Percentiles rank a stretch among this genome's conserved stretches.
Evolutionary conservation across 2,113 vertebrate species (phyloP).

Genomic region (Trematomus loennbergii): DNA sequence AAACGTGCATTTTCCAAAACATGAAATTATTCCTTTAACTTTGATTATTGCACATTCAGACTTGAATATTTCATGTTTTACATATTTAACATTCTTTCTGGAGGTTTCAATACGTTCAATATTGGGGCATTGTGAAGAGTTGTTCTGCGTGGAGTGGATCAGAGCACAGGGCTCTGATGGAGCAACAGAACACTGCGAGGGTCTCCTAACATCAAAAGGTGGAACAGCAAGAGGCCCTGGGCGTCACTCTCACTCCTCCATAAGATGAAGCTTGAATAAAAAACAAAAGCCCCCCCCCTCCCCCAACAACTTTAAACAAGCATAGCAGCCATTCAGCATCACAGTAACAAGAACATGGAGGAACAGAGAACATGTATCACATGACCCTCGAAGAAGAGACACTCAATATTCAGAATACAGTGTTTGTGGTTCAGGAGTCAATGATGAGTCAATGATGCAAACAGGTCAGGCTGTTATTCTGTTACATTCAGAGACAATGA

Average conservation of each 20-base stretch:
- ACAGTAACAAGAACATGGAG: neutral
- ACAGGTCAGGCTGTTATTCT: conserved; percentile 25
- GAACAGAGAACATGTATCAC: neutral
- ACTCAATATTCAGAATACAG: conserved; percentile 34
- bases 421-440: conserved; percentile 8
- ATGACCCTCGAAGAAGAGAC: neutral
- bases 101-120: neutral
- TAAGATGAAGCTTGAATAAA: too few species aligned
- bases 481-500: conserved; percentile 39
- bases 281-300: neutral
- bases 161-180: conserved; percentile 8
- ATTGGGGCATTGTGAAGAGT: neutral
- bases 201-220: conserved; percentile 1
- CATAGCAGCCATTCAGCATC: neutral
- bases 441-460: conserved; percentile 32
- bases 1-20: too few species aligned
- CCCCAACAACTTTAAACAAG: neutral
- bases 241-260: neutral
- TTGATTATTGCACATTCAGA: neutral
- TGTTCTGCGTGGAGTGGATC: neutral
- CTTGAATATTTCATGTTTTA: neutral
- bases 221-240: neutral
- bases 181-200: neutral
- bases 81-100: neutral
- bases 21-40: too few species aligned